Percentiles rank a stretch among this genome's conserved stretches.
Conservation (phyloP, 2,888 invertebrate species). For the Aleiodes testaceus region DNA sequence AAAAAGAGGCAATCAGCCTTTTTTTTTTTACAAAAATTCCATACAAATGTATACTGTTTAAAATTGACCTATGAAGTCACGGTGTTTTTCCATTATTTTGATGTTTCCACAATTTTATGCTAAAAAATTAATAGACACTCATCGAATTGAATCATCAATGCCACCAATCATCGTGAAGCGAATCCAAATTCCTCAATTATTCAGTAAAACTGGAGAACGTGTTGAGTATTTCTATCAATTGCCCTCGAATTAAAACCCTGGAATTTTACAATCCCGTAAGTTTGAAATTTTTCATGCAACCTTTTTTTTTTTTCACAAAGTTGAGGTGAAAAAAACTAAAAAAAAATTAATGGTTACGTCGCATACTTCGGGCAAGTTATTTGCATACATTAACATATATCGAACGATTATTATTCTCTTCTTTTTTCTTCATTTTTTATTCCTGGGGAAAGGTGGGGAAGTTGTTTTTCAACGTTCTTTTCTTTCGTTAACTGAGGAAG, state of each 20-base stretch:
- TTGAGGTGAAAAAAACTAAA: background rate
- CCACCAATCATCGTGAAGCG: too few relatives aligned
- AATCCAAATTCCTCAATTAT: too few relatives aligned
- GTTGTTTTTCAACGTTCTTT: conserved; percentile 18
- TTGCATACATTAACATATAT: conserved; percentile 47
- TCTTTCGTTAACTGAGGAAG: conserved; percentile 5
- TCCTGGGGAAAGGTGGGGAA: conserved; percentile 12
- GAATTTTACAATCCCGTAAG: background rate
- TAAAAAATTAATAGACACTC: too few relatives aligned
- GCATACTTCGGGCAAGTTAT: conserved; percentile 41
- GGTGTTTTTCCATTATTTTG: background rate
- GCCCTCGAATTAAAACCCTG: background rate
- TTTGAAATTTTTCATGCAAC: background rate
- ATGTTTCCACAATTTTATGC: background rate
- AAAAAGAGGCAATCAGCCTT: too few relatives aligned
- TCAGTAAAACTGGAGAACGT: too few relatives aligned
- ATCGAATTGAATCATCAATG: too few relatives aligned
- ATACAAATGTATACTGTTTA: background rate
- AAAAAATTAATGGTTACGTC: conserved; percentile 52
- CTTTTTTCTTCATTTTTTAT: too few relatives aligned
- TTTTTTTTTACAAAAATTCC: too few relatives aligned
- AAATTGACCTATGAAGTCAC: background rate
- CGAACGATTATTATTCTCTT: conserved; percentile 22
- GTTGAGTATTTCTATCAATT: background rate
- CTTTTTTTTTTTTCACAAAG: background rate